A percentile compares a stretch with the other conserved stretches of the same genome.
Conservation (phyloP, 2,888 invertebrate species). For the Tenthredo notha region DNA sequence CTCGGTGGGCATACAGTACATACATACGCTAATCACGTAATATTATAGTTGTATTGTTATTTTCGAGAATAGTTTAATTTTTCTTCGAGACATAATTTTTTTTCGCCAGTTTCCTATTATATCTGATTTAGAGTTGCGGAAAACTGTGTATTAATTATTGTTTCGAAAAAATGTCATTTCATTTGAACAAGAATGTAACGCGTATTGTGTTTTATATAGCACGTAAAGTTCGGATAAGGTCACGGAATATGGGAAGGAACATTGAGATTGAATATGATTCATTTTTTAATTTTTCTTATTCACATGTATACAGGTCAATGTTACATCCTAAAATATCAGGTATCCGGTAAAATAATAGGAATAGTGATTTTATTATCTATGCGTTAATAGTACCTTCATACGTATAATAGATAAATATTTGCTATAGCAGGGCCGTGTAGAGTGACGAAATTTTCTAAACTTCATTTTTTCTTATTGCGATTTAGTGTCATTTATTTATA, state of each 20-base stretch:
- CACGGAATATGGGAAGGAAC: neutral
- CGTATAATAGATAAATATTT: neutral
- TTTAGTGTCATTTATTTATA: neutral
- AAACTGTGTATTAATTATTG: neutral
- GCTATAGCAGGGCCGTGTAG: neutral
- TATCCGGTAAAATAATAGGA: neutral
- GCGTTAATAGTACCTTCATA: neutral
- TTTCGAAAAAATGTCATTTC: neutral
- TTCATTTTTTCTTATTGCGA: neutral
- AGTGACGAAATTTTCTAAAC: neutral
- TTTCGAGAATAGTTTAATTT: neutral
- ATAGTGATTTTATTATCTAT: neutral
- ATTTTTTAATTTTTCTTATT: neutral
- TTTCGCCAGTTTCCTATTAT: neutral
- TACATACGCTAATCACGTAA: neutral
- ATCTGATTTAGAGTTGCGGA: neutral
- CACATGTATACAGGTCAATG: constrained; percentile 15
- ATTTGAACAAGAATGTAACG: neutral
- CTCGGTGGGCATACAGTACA: neutral
- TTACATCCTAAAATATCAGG: constrained; percentile 1
- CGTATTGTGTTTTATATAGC: neutral
- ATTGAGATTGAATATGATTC: neutral
- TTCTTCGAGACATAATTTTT: neutral
- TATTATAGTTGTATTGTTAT: neutral
- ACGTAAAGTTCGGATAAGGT: constrained; percentile 1